Evolutionary conservation across 2,888 invertebrate species (phyloP).

Genomic region (Diarsia mendica): DNA sequence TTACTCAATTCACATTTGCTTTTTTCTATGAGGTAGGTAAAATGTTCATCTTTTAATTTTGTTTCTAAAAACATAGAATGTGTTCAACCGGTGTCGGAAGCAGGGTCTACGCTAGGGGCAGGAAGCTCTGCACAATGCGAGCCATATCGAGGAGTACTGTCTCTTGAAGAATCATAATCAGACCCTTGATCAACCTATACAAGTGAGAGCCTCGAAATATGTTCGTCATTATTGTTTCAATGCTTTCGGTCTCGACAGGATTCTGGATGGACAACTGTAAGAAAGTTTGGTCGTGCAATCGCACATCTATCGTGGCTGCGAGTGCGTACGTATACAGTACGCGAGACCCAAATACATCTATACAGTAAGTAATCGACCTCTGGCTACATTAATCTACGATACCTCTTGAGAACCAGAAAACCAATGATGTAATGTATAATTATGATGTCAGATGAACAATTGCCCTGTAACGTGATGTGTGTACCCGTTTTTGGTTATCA

Average conservation of each 20-base stretch:
- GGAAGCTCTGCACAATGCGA: too few species aligned
- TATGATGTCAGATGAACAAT: conserved; percentile 19
- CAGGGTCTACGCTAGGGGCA: too few species aligned
- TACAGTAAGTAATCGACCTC: conserved; percentile 12
- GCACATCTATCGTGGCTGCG: not conserved
- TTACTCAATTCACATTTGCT: not conserved
- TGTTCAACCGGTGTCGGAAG: too few species aligned
- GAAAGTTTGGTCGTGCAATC: not conserved
- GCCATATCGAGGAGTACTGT: too few species aligned
- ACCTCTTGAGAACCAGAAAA: conserved; percentile 1
- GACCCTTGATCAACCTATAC: too few species aligned
- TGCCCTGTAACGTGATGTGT: conserved; percentile 2
- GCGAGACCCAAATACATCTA: not conserved
- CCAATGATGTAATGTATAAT: conserved; percentile 28
- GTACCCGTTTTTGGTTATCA: conserved; percentile 13
- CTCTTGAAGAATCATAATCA: too few species aligned
- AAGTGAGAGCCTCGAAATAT: not conserved
- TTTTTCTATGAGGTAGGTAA: not conserved
- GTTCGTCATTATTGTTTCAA: not conserved
- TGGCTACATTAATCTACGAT: not conserved
- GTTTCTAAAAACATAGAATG: not conserved
- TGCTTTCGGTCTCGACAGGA: not conserved
- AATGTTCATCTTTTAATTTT: not conserved
- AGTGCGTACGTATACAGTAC: not conserved
- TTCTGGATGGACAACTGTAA: not conserved